These are phyloP conservation scores for Aurelia aurita DNA, from an alignment of 30 jellyfish, hydroid and myxozoan species.

Conservation along the genomic window DNA sequence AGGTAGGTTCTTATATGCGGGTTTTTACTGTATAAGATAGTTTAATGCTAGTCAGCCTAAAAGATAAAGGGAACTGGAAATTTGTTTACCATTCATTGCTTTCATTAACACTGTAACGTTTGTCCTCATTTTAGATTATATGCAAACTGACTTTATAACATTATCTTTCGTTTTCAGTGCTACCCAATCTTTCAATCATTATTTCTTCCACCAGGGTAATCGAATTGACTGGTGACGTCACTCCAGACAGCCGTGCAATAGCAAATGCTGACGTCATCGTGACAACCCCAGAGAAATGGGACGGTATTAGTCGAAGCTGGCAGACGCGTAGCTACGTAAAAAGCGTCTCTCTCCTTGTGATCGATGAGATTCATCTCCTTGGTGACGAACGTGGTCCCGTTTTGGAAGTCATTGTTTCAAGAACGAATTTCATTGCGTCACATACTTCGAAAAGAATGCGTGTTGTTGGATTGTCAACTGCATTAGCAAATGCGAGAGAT, in stretches of 20 bases:
- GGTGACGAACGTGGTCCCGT: slow-evolving; percentile 99
- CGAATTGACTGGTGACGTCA: slow-evolving; percentile 99
- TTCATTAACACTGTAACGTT: too few species aligned
- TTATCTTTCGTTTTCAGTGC: too few species aligned
- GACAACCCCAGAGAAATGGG: slow-evolving; percentile 99
- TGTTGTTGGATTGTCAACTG: slow-evolving; percentile 96
- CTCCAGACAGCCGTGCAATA: slow-evolving; percentile 97
- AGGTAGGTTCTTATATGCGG: too few species aligned
- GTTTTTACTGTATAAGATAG: too few species aligned
- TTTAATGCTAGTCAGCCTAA: too few species aligned
- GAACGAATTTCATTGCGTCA: slow-evolving; percentile 95
- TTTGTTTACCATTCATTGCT: too few species aligned
- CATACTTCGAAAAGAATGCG: slow-evolving; percentile 87
- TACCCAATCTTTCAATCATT: too few species aligned
- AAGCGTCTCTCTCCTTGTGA: slow-evolving; percentile 86
- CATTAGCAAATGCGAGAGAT: slow-evolving; percentile 99
- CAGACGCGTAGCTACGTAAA: slow-evolving; percentile 95
- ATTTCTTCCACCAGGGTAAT: slow-evolving; percentile 70
- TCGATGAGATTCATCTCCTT: slow-evolving; percentile 97
- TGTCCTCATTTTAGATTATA: too few species aligned
- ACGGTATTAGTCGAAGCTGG: slow-evolving; percentile 99
- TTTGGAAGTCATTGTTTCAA: slow-evolving; percentile 95
- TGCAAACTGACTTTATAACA: too few species aligned
- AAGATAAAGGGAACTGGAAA: too few species aligned
- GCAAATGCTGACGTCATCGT: slow-evolving; percentile 96